phyloP scores from a whole-genome alignment of 2,113 vertebrate species.

The Turnix velox region DNA sequence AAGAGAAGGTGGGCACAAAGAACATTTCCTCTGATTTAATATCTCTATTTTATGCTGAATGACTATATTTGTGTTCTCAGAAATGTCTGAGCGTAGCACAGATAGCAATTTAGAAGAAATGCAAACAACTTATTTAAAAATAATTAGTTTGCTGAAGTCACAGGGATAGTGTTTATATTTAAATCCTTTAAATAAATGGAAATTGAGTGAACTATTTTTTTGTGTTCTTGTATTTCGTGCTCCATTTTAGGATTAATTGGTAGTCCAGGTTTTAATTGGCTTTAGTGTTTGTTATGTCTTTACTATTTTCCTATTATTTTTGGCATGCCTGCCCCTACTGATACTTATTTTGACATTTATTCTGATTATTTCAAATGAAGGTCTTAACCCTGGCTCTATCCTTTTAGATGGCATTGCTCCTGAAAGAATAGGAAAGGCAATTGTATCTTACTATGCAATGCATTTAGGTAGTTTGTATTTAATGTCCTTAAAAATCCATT shows the following conservation, averaged over 20 bases:
- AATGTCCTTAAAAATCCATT: neutral
- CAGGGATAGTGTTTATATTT: neutral
- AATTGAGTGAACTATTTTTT: neutral
- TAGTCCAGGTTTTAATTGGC: neutral
- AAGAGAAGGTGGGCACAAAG: neutral
- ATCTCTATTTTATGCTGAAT: neutral
- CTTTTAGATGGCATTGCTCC: neutral
- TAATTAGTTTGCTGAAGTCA: neutral
- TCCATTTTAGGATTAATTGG: neutral
- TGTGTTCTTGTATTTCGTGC: neutral
- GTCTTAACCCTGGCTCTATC: neutral
- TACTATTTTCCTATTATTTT: neutral
- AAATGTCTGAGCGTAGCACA: neutral
- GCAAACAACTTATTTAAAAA: neutral
- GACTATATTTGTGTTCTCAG: neutral
- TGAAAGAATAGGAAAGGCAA: neutral
- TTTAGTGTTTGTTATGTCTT: neutral
- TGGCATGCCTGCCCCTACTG: neutral
- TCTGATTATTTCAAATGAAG: constrained; percentile 24
- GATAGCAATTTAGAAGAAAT: neutral
- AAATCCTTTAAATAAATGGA: neutral
- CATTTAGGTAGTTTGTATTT: neutral
- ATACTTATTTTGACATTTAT: neutral
- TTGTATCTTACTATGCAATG: neutral
- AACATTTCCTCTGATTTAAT: neutral